A percentile compares a stretch with the other conserved stretches of the same genome.
Conservation (phyloP, 2,113 vertebrate genomes). For the western clawed frog (Xenopus tropicalis) region UCB_Xtro_10.0 CM004450.2:192001-192500, state of each 20-base stretch:
- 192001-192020: too few relatives aligned
- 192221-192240: too few relatives aligned
- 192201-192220: background rate
- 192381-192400: background rate
- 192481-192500: background rate
- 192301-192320: background rate
- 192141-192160: too few relatives aligned
- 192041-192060: too few relatives aligned
- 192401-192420: background rate
- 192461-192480: background rate
- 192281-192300: too few relatives aligned
- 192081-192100: background rate
- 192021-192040: background rate
- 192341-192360: too few relatives aligned
- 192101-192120: background rate
- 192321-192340: too few relatives aligned
- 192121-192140: background rate
- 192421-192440: too few relatives aligned
- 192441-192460: background rate
- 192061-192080: too few relatives aligned
- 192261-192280: background rate
- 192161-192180: too few relatives aligned
- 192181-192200: too few relatives aligned
- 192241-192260: too few relatives aligned
- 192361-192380: background rate